These are phyloP conservation scores for Archilochus colubris DNA, from an alignment of 2,113 vertebrate genomes.

Conservation along the genomic window DNA sequence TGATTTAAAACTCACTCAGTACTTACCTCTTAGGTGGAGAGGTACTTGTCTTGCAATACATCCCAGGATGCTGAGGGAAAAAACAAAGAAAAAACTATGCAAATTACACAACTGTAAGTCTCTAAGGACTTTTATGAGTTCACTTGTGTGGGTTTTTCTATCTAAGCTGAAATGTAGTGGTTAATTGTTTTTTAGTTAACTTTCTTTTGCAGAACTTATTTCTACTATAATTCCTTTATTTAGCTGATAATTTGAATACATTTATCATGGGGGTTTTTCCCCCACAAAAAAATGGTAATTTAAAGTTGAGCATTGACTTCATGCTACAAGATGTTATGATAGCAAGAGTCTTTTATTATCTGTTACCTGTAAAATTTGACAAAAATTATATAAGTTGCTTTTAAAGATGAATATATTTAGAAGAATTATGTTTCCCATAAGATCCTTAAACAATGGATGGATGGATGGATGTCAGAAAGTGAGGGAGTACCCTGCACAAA, in stretches of 20 bases:
- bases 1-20: neutral
- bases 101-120: neutral
- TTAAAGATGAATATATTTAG: neutral
- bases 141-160: accelerated
- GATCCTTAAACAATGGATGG: neutral
- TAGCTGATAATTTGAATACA: neutral
- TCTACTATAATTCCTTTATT: neutral
- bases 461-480: neutral
- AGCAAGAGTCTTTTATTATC: neutral
- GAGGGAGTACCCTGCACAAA: neutral
- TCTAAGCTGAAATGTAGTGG: neutral
- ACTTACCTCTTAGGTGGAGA: neutral
- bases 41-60: neutral
- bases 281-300: neutral
- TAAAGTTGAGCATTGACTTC: neutral
- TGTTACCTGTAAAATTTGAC: neutral
- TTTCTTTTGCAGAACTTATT: neutral
- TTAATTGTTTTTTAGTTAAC: neutral
- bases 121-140: neutral
- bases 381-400: neutral
- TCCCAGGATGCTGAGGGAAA: neutral
- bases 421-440: neutral
- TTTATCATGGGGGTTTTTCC: neutral
- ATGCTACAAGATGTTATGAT: accelerated
- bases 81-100: neutral